Conservation (phyloP, 2,888 invertebrate species). For the Kryphioiulus occultus region DNA sequence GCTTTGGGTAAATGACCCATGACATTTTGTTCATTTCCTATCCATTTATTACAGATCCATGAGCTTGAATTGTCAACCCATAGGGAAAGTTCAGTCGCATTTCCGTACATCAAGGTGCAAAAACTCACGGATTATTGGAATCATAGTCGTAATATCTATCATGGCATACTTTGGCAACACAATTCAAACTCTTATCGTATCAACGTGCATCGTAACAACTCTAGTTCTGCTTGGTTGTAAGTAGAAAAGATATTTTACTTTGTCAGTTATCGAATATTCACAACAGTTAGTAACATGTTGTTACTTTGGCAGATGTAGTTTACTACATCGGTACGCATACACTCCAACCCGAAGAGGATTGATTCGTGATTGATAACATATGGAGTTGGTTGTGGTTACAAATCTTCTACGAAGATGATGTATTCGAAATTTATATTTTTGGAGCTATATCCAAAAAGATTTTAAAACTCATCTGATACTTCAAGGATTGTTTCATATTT, state of each 20-base stretch:
- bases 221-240: not conserved
- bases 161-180: not conserved
- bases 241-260: not conserved
- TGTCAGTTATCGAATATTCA: not conserved
- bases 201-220: not conserved
- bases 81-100: not conserved
- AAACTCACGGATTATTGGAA: not conserved
- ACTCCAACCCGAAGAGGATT: not conserved
- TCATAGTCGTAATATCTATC: not conserved
- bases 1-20: not conserved
- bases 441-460: not conserved
- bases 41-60: not conserved
- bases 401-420: not conserved
- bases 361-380: not conserved
- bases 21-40: not conserved
- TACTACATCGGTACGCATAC: not conserved
- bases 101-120: not conserved
- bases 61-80: not conserved
- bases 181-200: not conserved
- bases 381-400: not conserved
- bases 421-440: not conserved
- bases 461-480: not conserved
- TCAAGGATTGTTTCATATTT: not conserved
- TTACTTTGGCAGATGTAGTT: not conserved
- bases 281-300: not conserved